Conservation (phyloP, 2,797 vertebrate genomes). For the Liasis olivaceus region DNA sequence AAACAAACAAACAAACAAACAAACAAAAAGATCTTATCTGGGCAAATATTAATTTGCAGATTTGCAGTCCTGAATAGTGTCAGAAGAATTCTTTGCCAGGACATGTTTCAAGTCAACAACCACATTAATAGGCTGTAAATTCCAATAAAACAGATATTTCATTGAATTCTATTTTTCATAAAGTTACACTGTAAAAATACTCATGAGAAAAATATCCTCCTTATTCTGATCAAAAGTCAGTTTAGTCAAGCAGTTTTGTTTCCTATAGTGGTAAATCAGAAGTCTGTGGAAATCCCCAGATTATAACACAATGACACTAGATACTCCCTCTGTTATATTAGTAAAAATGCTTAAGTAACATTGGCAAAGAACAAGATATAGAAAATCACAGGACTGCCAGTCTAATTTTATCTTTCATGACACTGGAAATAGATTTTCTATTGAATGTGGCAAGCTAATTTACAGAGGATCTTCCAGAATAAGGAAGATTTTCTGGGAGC, state of each 20-base stretch:
- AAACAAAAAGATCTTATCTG: neutral
- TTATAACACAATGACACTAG: neutral
- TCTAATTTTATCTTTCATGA: neutral
- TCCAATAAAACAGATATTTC: neutral
- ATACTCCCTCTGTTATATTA: neutral
- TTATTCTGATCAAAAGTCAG: neutral
- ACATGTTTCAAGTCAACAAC: slow-evolving; percentile 5
- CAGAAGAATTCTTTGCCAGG: neutral
- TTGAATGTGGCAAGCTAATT: neutral
- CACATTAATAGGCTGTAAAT: neutral
- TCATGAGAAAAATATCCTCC: neutral
- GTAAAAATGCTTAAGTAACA: neutral
- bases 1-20: no score
- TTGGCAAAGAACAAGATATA: neutral
- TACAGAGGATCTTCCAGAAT: neutral
- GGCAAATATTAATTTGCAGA: slow-evolving; percentile 8
- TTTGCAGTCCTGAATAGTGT: neutral
- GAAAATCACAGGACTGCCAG: neutral
- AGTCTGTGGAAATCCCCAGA: neutral
- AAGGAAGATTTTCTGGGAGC: neutral
- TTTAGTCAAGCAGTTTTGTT: neutral
- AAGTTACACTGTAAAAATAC: neutral
- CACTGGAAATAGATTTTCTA: neutral
- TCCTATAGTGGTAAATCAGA: neutral
- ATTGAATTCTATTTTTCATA: neutral